A percentile compares a stretch with the other conserved stretches of the same genome.
These are phyloP conservation scores for Acanthosepion pharaonis DNA, from an alignment of 2,888 invertebrate genomes.

Conservation along the genomic window DNA sequence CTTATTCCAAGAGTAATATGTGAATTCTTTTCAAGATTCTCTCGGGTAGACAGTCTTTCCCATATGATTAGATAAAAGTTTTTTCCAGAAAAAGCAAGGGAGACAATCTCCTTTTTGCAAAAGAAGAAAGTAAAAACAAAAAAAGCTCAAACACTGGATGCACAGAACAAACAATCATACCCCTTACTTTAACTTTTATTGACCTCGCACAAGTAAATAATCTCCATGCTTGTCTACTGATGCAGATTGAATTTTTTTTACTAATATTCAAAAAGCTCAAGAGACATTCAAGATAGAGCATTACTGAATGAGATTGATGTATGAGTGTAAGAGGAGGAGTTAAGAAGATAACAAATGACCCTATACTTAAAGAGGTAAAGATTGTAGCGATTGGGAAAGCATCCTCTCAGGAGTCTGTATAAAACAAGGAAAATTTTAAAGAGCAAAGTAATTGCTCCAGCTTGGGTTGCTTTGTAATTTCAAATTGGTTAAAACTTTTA, in stretches of 20 bases:
- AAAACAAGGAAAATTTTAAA: background rate
- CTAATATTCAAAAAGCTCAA: too few species aligned
- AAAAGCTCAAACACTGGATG: too few species aligned
- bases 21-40: background rate
- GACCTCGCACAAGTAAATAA: background rate
- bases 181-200: background rate
- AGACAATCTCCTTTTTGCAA: background rate
- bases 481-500: background rate
- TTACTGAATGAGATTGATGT: too few species aligned
- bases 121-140: background rate
- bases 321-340: too few species aligned
- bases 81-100: background rate
- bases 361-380: too few species aligned
- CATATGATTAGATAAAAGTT: background rate
- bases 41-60: background rate
- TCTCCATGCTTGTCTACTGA: background rate
- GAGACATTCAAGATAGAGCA: too few species aligned
- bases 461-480: background rate
- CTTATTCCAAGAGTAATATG: background rate
- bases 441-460: background rate
- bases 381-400: too few species aligned
- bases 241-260: background rate
- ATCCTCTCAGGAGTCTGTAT: too few species aligned
- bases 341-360: too few species aligned
- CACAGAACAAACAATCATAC: background rate